Percentiles rank a stretch among this genome's conserved stretches.
These are phyloP conservation scores for Lasius platythorax DNA, from an alignment of 2,888 invertebrate species.

Conservation along the genomic window DNA sequence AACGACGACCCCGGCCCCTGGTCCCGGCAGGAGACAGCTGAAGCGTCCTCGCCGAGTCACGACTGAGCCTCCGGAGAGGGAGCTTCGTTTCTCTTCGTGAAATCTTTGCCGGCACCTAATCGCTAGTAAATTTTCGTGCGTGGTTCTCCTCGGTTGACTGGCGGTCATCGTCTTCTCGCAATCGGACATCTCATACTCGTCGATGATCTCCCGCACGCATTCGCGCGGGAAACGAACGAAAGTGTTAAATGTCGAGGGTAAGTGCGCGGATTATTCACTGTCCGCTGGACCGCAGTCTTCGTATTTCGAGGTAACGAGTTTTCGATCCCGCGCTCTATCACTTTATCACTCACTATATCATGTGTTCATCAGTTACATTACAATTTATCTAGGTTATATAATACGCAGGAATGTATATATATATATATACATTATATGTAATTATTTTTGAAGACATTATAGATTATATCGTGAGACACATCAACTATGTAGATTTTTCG, in stretches of 20 bases:
- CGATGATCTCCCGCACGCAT: slow-evolving; percentile 7
- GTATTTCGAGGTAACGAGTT: not conserved
- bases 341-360: not conserved
- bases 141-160: not conserved
- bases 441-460: not conserved
- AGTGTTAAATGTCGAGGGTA: slow-evolving; percentile 45
- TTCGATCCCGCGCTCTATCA: not conserved
- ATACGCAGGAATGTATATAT: not conserved
- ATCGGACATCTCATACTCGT: not conserved
- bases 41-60: slow-evolving; percentile 75
- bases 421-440: too few species aligned
- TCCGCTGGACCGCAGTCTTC: not conserved
- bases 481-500: not conserved
- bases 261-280: slow-evolving; percentile 27
- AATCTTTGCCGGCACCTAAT: not conserved
- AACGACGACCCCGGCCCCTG: slow-evolving; percentile 26
- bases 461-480: not conserved
- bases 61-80: slow-evolving; percentile 71
- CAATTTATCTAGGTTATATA: not conserved
- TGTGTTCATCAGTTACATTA: not conserved
- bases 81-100: slow-evolving; percentile 1
- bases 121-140: not conserved
- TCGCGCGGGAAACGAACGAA: slow-evolving; percentile 24
- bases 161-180: not conserved
- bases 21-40: slow-evolving; percentile 69